Evolutionary conservation across 2,888 invertebrate species (phyloP), one percentile per base, ranked within the genome.

Genomic region (Tinea semifulvella): DNA sequence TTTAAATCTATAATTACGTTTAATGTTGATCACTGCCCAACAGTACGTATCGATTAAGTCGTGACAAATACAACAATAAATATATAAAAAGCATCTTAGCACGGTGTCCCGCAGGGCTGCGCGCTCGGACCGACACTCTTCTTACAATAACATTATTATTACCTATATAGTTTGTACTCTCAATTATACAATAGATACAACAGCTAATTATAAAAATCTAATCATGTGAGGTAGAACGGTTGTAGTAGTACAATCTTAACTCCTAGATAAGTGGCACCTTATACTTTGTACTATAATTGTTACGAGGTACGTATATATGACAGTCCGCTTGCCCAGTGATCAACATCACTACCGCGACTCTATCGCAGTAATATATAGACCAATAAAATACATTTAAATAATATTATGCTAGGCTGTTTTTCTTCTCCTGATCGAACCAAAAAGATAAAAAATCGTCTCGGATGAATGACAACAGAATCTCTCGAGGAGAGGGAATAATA

Each of bases 1-100:
- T 72, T 74, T 77, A 73, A 69, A 68, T 67, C 77, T 79, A 76
- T 72, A 65, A 67, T 79, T 77, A 77, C 75, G 70, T 68, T 75
- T 68, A 76, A 79, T 80, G 79, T 80, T 80, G 79, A 80, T 80
- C 79, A 80, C 79, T 79, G 79, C 79, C 79, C 77, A 76, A 71
- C 18, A 72, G 77, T 80, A 79, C 77, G 79, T 79, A 79, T 79
- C 65, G 79, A 74, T 66, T 66, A 63, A 69, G 69, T 76, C 76
- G 22, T 22, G 22, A 68, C 70, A 69, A 68, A 70, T 69, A 71
- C 76, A 76, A 77, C 76, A 72, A 73, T 36, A 3, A 18, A 3
- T 36, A 36, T 36, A 36, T 17, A 35, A 6, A 36, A 14, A 25
- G 22, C 40, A 13, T 19, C 18, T 19, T 20, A 22, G 39, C 40